Percentiles rank a stretch among this genome's conserved stretches.
These are phyloP conservation scores for Apogon hyalosoma DNA, from an alignment of 2,797 vertebrate species.

Conservation along the genomic window DNA sequence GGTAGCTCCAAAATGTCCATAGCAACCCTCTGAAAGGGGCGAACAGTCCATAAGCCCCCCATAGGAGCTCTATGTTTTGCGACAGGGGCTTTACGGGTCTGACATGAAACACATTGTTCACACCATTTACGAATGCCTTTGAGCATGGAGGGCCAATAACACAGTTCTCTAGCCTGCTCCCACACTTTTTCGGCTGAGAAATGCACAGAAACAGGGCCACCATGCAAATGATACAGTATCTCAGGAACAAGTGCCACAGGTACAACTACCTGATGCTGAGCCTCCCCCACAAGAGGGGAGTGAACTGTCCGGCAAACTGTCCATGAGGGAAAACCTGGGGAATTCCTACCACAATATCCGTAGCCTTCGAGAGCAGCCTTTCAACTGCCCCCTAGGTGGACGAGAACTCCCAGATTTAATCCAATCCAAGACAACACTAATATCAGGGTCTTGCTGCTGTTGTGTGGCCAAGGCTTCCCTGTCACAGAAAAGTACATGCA, in stretches of 20 bases:
- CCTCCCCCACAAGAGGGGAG: neutral
- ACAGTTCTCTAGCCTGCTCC: neutral
- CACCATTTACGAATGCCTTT: constrained; percentile 30
- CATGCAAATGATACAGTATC: constrained; percentile 26
- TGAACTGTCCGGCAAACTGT: constrained; percentile 8
- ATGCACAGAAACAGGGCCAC: neutral
- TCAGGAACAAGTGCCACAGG: constrained; percentile 16
- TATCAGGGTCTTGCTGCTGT: neutral
- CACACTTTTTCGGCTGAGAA: constrained; percentile 1
- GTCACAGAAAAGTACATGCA: neutral
- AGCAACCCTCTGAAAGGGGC: neutral
- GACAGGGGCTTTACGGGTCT: constrained; percentile 14
- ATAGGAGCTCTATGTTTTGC: constrained; percentile 3
- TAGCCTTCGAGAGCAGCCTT: neutral
- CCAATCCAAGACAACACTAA: neutral
- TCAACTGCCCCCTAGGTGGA: neutral
- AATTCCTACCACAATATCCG: neutral
- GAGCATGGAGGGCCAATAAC: constrained; percentile 32
- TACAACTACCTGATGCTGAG: constrained; percentile 8
- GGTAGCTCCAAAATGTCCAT: constrained; percentile 6
- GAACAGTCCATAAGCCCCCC: constrained; percentile 6
- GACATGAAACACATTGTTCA: constrained; percentile 36
- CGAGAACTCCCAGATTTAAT: neutral
- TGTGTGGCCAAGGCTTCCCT: neutral
- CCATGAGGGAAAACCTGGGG: neutral